Evolutionary conservation across 2,113 vertebrate species (phyloP), one percentile per base, ranked within the genome.

Genomic region (Cynopterus brachyotis): DNA sequence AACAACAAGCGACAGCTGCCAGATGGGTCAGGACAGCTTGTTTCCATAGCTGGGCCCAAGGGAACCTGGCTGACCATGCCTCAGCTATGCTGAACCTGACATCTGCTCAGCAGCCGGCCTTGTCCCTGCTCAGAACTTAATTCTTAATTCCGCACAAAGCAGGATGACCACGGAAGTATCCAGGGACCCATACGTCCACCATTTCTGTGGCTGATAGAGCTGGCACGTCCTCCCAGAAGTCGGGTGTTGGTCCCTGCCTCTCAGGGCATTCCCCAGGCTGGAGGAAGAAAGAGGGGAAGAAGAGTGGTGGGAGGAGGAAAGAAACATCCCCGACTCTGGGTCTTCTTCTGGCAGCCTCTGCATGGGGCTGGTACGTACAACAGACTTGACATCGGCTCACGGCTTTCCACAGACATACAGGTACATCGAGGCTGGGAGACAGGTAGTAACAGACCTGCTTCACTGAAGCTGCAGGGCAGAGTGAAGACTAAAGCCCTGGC

Each of bases 11-110:
- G 9, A 10, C 10, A 1, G 60, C 17, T 1, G 92, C 94, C 94
- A 93, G 94, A 35, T 0, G 24, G 45, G 60, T 55, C 6, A 0
- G 94, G 91, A 97, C 96, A 62, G 76, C n/a, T 5, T 96, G 97
- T 97, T 97, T 96, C 87, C 37, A 40, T 28, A 85, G 84, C 87
- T 0, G 84, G 78, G 59, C 95, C 81, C 91, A 0, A 15, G 96
- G 97, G 97, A 96, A 16, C 32, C 72, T 4, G 35, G 47, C 76
- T 67, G 92, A 60, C 87, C 92, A 8, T 45, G 57, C 75, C 92
- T 76, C 45, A 0, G 75, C 69, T 16, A 3, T 1, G 16, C 75
- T 69, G 81, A 76, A 37, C 91, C 90, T 47, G 53, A 89, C 92
- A 82, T 91, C 89, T 73, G 64, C 35, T 35, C 64, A 47, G 93